Percentiles rank a stretch among this genome's conserved stretches.
These are phyloP conservation scores for Dastarcus helophoroides DNA, from an alignment of 2,888 invertebrate genomes.

Conservation along the genomic window DNA sequence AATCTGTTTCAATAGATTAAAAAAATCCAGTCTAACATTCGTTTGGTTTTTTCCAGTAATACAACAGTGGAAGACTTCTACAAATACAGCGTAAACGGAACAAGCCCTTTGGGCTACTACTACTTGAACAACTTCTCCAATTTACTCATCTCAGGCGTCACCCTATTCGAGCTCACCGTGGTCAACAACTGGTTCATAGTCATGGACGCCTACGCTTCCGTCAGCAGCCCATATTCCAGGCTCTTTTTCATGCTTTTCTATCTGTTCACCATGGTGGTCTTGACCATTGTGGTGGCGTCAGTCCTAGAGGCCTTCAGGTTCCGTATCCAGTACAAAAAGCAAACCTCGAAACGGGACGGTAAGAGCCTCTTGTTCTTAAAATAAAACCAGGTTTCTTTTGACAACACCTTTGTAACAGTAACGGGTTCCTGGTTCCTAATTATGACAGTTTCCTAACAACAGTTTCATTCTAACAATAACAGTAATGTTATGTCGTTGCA, in stretches of 20 bases:
- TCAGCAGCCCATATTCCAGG: slow-evolving; percentile 59
- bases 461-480: neutral
- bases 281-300: slow-evolving; percentile 81
- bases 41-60: slow-evolving; percentile 44
- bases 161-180: slow-evolving; percentile 79
- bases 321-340: slow-evolving; percentile 74
- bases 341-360: slow-evolving; percentile 69
- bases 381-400: too few relatives aligned
- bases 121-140: slow-evolving; percentile 71
- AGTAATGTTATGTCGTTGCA: too few relatives aligned
- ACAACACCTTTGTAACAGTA: too few relatives aligned
- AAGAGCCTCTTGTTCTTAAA: too few relatives aligned
- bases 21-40: too few relatives aligned
- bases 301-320: slow-evolving; percentile 82
- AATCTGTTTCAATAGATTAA: too few relatives aligned
- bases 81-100: slow-evolving; percentile 54
- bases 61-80: slow-evolving; percentile 79
- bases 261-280: slow-evolving; percentile 80
- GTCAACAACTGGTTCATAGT: slow-evolving; percentile 90
- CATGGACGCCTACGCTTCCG: slow-evolving; percentile 74
- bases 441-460: neutral
- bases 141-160: slow-evolving; percentile 65
- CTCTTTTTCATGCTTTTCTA: slow-evolving; percentile 86
- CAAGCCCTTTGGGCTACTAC: slow-evolving; percentile 66
- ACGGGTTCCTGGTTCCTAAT: too few relatives aligned